Base-by-base conservation (phyloP, 1,140 invertebrate genomes). In the Lutraria rhynchaena region DNA sequence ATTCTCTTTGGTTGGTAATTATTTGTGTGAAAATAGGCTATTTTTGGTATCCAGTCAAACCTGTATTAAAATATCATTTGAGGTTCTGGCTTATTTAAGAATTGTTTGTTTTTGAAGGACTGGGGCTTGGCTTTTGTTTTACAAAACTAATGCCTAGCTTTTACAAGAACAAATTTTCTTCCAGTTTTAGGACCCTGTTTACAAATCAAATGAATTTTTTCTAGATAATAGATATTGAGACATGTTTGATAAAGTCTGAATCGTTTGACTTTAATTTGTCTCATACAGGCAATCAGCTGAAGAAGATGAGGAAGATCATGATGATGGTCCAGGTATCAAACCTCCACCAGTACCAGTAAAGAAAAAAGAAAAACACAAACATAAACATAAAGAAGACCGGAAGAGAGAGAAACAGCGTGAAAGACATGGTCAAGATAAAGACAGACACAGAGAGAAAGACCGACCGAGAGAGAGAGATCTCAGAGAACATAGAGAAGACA, bases 241-340 rank as follows among this genome's bases (percentile, higher is more conserved):
- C n/a, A 13, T 49, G 46, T 49, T 49, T 49, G 11, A 13, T 49
- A 13, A 49, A 49, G 11, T 13, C n/a, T 49, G n/a, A 49, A 49
- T 49, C 11, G 11, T 11, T 49, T 49, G 11, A 13, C n/a, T 13
- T n/a, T n/a, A n/a, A n/a, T n/a, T n/a, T n/a, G n/a, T n/a, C n/a
- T n/a, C n/a, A n/a, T 69, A 63, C 55, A 53, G 31, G 58, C 33
- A 41, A 24, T 55, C 44, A 31, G 63, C 63, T 46, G 51, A 63
- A 22, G 58, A 63, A 41, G 46, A 46, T 29, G 69, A 69, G 3
- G 51, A 70, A 15, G 81, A 86, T 35, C 58, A 76, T 60, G 67
- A 71, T 73, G 83, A 84, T n/a, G 57, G 71, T 84, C 92, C 97
- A 85, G 95, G 97, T 84, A 98, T 98, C 75, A 97, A 97, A 93